Percentiles rank a stretch among this genome's conserved stretches.
Conservation (phyloP, 2,797 vertebrate species). For the Decapterus maruadsi region DNA sequence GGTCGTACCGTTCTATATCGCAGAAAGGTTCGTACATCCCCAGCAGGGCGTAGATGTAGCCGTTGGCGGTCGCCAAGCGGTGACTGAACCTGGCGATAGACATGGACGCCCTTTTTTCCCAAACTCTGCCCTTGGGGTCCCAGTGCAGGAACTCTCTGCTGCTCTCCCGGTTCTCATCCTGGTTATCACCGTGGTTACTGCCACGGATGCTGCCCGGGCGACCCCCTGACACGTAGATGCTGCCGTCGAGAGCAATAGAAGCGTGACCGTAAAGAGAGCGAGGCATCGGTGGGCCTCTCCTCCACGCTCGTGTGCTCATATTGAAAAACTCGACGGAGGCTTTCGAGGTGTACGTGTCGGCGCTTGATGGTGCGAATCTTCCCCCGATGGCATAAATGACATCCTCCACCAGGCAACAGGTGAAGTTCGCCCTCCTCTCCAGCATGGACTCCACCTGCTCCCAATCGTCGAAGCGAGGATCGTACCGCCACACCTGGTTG, state of each 20-base stretch:
- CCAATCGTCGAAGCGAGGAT: constrained; percentile 93
- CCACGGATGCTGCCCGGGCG: constrained; percentile 71
- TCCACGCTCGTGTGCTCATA: constrained; percentile 88
- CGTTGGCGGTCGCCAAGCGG: constrained; percentile 89
- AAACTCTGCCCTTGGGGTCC: constrained; percentile 73
- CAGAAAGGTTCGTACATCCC: constrained; percentile 96
- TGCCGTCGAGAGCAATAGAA: constrained; percentile 82
- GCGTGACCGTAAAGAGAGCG: constrained; percentile 90
- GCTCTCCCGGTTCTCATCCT: constrained; percentile 74
- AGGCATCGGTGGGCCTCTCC: constrained; percentile 82
- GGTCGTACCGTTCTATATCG: constrained; percentile 93
- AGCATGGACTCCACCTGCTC: constrained; percentile 85
- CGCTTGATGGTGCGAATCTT: constrained; percentile 51
- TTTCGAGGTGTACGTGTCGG: constrained; percentile 65
- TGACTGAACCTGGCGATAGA: constrained; percentile 93
- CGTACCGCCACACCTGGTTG: constrained; percentile 90
- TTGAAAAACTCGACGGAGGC: constrained; percentile 92
- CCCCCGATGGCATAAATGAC: constrained; percentile 92
- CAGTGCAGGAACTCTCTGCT: constrained; percentile 89
- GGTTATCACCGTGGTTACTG: constrained; percentile 76
- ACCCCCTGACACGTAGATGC: constrained; percentile 92
- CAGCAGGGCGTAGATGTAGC: constrained; percentile 91
- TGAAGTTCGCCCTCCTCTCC: constrained; percentile 90
- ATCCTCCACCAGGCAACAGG: constrained; percentile 87
- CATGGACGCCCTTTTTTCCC: constrained; percentile 91